phyloP scores from a whole-genome alignment of 2,797 vertebrate species.

The Diplodus sargus region DNA sequence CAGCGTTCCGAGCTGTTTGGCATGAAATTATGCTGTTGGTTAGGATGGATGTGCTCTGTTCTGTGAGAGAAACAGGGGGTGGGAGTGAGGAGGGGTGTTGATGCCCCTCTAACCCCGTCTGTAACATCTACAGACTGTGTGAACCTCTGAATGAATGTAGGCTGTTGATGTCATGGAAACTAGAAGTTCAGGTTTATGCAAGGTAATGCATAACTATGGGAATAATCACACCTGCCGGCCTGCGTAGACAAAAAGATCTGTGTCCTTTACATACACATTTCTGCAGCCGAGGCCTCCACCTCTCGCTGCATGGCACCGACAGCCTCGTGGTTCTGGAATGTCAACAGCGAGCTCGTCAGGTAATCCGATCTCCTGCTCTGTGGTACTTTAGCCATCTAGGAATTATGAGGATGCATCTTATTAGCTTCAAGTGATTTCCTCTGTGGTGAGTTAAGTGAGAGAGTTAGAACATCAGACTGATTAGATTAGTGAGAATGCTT shows the following conservation, averaged over 20 bases:
- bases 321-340: conserved; percentile 37
- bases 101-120: conserved; percentile 18
- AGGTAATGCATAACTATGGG: conserved; percentile 55
- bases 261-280: conserved; percentile 61
- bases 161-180: conserved; percentile 61
- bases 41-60: conserved; percentile 41
- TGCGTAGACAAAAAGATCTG: conserved; percentile 41
- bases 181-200: conserved; percentile 44
- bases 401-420: neutral
- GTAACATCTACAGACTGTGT: conserved; percentile 50
- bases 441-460: neutral
- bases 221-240: conserved; percentile 48
- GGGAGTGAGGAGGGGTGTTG: conserved; percentile 24
- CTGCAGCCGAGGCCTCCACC: neutral
- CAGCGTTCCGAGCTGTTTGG: conserved; percentile 60
- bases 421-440: neutral
- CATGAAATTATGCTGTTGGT: conserved; percentile 62
- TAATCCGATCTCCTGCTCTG: conserved; percentile 19
- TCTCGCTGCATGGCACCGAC: neutral
- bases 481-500: neutral
- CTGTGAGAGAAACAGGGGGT: conserved; percentile 18
- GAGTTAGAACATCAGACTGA: neutral
- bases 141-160: conserved; percentile 56
- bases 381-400: neutral
- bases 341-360: conserved; percentile 1